Base-by-base conservation (phyloP, 2,113 vertebrate genomes). In the Percina caprodes region DNA sequence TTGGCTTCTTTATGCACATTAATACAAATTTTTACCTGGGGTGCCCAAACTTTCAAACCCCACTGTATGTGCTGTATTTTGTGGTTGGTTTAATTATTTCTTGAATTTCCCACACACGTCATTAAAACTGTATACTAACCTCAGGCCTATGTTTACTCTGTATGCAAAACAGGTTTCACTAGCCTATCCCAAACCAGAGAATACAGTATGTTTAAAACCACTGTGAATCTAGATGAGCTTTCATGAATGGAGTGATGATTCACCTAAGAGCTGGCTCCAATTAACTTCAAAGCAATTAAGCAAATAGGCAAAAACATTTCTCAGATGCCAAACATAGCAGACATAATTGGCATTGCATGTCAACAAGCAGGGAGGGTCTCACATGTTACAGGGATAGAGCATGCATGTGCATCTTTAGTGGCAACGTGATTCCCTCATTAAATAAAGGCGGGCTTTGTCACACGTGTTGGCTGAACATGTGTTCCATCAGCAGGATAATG, bases 401-500 rank as follows among this genome's bases (percentile, higher is more conserved):
- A 42, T 42, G 39, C 10, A 54, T 5, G 16, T n/a, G 3, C 21
- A 9, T 68, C 26, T 35, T 4, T 14, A 54, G 23, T 60, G 48
- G 45, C 18, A 5, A 42, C 16, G 65, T 58, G 48, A 75, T 75
- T 69, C 72, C 75, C 35, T 13, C 13, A 18, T 16, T 21, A 35
- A 74, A 84, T 45, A 77, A 66, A 85, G 71, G 42, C 51, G 69
- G 63, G 46, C 51, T 54, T 63, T 6, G 7, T 77, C 65, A 82
- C 1, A 46, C 26, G 58, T 48, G 51, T 63, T 62, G 42, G 4
- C 6, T 61, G 61, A 62, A 78, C 4, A 18, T 12, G 74, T n/a
- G 70, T 73, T 52, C 23, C 0, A 35, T 18, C n/a, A 26, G 7
- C 21, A 56, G 15, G 15, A 67, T 52, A 70, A 46, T 13, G 39